Conservation (phyloP, 53 echinoderm and acorn worm genomes). For the Arbacia lixula region DNA sequence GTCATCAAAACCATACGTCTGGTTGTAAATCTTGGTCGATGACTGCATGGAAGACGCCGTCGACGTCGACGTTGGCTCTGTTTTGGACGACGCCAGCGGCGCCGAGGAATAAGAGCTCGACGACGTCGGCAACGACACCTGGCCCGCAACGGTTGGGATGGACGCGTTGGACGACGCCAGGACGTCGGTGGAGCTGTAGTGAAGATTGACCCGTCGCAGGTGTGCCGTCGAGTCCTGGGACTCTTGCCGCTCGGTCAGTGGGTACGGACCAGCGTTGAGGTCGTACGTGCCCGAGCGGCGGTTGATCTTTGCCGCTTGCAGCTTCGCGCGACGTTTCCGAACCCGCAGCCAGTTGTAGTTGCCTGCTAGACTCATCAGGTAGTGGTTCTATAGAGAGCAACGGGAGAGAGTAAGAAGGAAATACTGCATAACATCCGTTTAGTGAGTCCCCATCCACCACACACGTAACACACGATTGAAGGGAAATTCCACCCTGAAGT, state of each 20-base stretch:
- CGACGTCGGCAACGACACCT: neutral
- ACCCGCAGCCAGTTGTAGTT: constrained; percentile 44
- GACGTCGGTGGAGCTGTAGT: neutral
- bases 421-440: neutral
- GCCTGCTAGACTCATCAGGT: constrained; percentile 35
- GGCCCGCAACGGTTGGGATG: constrained; percentile 26
- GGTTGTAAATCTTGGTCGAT: constrained; percentile 27
- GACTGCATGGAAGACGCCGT: constrained; percentile 15
- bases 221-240: constrained; percentile 12
- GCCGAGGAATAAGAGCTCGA: neutral
- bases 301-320: neutral
- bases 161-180: constrained; percentile 25
- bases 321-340: constrained; percentile 23
- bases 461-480: neutral
- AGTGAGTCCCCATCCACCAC: neutral
- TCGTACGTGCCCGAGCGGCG: constrained; percentile 27
- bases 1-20: constrained; percentile 16
- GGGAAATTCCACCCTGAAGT: no score
- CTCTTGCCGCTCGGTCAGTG: constrained; percentile 3
- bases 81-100: neutral
- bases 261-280: neutral
- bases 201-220: constrained; percentile 14
- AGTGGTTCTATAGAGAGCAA: neutral
- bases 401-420: neutral
- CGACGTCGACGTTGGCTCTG: neutral